Evolutionary conservation across 2,113 vertebrate genomes (phyloP), one percentile per base, ranked within the genome.

Genomic region (Eleginops maclovinus): DNA sequence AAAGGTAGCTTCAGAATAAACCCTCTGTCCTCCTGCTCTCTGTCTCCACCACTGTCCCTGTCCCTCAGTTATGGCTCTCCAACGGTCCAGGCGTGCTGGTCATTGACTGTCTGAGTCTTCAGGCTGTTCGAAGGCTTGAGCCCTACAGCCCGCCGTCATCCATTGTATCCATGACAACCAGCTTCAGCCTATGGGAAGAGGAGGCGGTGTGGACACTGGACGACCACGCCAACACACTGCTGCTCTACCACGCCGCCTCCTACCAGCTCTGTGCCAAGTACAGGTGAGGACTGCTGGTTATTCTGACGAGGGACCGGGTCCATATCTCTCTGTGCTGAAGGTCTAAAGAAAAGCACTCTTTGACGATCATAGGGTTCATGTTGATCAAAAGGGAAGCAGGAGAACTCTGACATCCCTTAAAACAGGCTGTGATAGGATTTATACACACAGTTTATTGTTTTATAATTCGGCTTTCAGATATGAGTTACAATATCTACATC

Each of bases 141-240:
- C 94, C 97, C 24, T 99, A 96, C 64, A 24, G 15, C 0, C 83
- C 94, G 0, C 97, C 97, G 0, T 97, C 97, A 0, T 13, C 74
- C 0, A 82, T 99, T 21, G 47, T 91, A 0, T 96, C 96, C 4
- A 90, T 99, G 14, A 88, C 88, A 11, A 94, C 94, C 63, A 94
- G 93, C 84, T 94, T 95, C 0, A 94, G 96, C 69, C 94, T 96
- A 58, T 92, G 93, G 4, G 96, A 96, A 0, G 96, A 99, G 79
- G 98, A 99, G 89, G 95, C 96, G 0, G 92, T 97, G 9, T 99
- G 97, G 97, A 97, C 95, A 14, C 91, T 99, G 89, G 98, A 99
- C 0, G 93, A 96, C 46, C 91, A 88, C 55, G 95, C 85, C 85
- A 97, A 96, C 88, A 95, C 93, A 4, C 87, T 99, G 77, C 94